Percentiles rank a stretch among this genome's conserved stretches.
Evolutionary conservation across 2,888 invertebrate species (phyloP).

Genomic region (Phortica okadai): DNA sequence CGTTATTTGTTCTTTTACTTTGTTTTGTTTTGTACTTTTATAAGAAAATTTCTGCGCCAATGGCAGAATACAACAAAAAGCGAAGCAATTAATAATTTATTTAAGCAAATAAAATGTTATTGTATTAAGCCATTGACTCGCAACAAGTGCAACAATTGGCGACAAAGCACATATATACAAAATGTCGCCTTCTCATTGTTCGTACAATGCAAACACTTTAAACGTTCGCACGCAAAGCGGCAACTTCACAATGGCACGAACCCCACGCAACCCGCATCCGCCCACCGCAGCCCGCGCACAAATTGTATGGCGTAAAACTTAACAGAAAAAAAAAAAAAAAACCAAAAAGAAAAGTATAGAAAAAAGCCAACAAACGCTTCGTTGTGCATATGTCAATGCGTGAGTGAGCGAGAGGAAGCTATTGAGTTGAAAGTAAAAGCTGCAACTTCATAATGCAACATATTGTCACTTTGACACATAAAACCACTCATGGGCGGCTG

Average conservation of each 20-base stretch:
- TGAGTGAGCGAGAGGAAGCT: background rate
- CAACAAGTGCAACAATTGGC: background rate
- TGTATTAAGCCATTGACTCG: background rate
- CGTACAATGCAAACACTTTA: background rate
- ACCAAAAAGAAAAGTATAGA: background rate
- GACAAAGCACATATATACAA: conserved; percentile 24
- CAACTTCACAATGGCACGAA: background rate
- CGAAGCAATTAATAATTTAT: conserved; percentile 1
- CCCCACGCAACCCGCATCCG: background rate
- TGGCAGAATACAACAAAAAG: background rate
- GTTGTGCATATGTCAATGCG: too few species aligned
- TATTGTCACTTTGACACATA: conserved; percentile 72
- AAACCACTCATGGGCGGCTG: conserved; percentile 58
- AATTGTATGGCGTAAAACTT: background rate
- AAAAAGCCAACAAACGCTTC: background rate
- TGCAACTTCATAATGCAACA: conserved; percentile 63
- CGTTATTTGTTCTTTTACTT: too few species aligned
- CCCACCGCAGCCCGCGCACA: background rate
- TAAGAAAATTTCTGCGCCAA: too few species aligned
- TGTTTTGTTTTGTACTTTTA: too few species aligned
- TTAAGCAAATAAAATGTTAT: background rate
- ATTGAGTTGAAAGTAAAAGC: conserved; percentile 32
- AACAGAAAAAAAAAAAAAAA: conserved; percentile 7
- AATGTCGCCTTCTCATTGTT: conserved; percentile 24
- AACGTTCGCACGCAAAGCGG: background rate